Base-by-base conservation (phyloP, 2,797 vertebrate genomes). In the Sus cebifrons region DNA sequence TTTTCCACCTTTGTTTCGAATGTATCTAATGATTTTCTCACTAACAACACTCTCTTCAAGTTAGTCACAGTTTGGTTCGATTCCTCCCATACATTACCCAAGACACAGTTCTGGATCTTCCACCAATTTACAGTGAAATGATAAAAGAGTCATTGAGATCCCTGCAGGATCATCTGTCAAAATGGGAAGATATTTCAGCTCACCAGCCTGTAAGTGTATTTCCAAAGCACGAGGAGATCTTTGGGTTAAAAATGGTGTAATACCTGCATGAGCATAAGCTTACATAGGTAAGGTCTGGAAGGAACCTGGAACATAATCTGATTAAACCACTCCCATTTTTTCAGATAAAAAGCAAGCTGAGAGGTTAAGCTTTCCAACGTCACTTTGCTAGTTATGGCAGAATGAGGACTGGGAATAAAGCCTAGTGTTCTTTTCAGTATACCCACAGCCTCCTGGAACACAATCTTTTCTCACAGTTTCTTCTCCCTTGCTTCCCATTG, bases 1-100 rank as follows among this genome's bases (percentile, higher is more conserved):
- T 54, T 36, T n/a, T 83, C 32, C 29, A 40, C 18, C 52, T 73
- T 79, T 67, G 40, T 67, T 73, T 65, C 77, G 29, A 65, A 88
- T 91, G 65, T 86, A 77, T 20, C 58, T 73, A 88, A 68, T 64
- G 27, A 54, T 82, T 85, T 84, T 86, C 32, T 87, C 85, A 83
- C 15, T 68, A 73, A 58, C 71, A 86, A 40, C 3, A 29, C 5
- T 54, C 49, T 88, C 5, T 88, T 75, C 75, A 84, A 64, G 23
- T 79, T 21, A 70, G 65, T 86, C 70, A 84, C 54, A 70, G 25
- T 70, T 87, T 14, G 4, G 21, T 49, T 77, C 0, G 0, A 92
- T 92, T 71, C 64, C 27, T 90, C 62, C 32, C 82, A 71, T 1
- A 23, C 52, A 62, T 36, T 86, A 68, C 9, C 17, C 27, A 78